These are phyloP conservation scores for Macaca fascicularis DNA, from an alignment of 2,113 vertebrate species.

Conservation along the genomic window T2T-MFA8v1.1 NC_088392.1:7832501-7833000, in stretches of 20 bases:
- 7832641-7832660: constrained; percentile 30
- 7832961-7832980: neutral
- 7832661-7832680: constrained; percentile 33
- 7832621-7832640: constrained; percentile 23
- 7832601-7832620: constrained; percentile 38
- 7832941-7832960: neutral
- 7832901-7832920: constrained; percentile 56
- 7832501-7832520: neutral
- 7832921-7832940: constrained; percentile 21
- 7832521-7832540: neutral
- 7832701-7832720: constrained; percentile 62
- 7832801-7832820: constrained; percentile 55
- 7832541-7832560: neutral
- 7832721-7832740: constrained; percentile 74
- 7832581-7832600: constrained; percentile 17
- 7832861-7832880: constrained; percentile 51
- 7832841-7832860: constrained; percentile 37
- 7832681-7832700: constrained; percentile 64
- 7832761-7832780: constrained; percentile 20
- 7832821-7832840: neutral
- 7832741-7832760: constrained; percentile 31
- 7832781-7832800: constrained; percentile 59
- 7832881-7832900: constrained; percentile 26
- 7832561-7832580: neutral
- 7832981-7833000: neutral